Evolutionary conservation across 30 jellyfish, hydroid and myxozoan species (phyloP).

Genomic region (Pseudorhiza aurosa): DNA sequence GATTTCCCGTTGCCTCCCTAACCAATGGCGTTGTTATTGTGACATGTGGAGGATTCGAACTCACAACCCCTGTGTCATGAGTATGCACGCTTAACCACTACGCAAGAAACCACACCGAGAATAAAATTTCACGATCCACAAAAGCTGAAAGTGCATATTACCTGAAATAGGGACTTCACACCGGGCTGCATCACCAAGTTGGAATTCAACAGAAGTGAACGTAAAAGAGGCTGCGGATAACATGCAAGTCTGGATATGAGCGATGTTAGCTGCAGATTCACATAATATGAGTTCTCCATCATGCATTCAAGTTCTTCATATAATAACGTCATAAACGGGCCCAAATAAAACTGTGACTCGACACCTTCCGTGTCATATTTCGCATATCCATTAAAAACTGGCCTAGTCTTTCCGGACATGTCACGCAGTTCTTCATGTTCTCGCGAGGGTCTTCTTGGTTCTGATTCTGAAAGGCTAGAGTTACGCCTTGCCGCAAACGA

Average conservation of each 20-base stretch:
- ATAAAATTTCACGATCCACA: too few species aligned
- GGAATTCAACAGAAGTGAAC: slow-evolving; percentile 89
- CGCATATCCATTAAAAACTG: slow-evolving; percentile 37
- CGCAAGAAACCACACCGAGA: too few species aligned
- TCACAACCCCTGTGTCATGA: too few species aligned
- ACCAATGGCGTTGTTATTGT: too few species aligned
- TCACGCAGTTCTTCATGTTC: too few species aligned
- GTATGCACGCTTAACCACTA: too few species aligned
- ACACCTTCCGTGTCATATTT: not conserved
- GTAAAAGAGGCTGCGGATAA: slow-evolving; percentile 95
- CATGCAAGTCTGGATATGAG: slow-evolving; percentile 91
- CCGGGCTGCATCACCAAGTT: slow-evolving; percentile 96
- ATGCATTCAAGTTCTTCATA: slow-evolving; percentile 78
- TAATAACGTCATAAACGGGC: slow-evolving; percentile 87
- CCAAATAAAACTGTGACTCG: slow-evolving; percentile 70
- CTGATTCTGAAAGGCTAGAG: slow-evolving; percentile 22
- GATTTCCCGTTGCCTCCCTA: too few species aligned
- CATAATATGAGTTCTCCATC: slow-evolving; percentile 75
- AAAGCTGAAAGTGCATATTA: too few species aligned
- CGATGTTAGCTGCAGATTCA: slow-evolving; percentile 81
- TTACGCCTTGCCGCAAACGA: slow-evolving; percentile 33
- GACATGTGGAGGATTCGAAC: too few species aligned
- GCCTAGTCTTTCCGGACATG: not conserved
- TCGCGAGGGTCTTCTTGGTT: not conserved
- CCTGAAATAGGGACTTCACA: slow-evolving; percentile 90